Evolutionary conservation across 2,888 invertebrate genomes (phyloP), one percentile per base, ranked within the genome.

Genomic region (Ypsolopha sequella): DNA sequence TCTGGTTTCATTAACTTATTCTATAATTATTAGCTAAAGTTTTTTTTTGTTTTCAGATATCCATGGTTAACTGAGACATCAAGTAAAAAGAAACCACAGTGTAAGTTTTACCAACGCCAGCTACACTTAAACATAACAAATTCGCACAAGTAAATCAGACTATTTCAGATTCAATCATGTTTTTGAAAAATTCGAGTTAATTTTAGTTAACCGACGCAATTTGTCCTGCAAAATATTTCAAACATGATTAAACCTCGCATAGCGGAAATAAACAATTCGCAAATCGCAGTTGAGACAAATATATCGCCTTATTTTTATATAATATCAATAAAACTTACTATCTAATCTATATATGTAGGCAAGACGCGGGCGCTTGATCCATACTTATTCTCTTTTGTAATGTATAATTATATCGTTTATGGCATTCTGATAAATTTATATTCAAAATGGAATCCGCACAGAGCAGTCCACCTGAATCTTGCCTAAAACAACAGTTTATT

Each of bases 251-350:
- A 33, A 49, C 24, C 44, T 50, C 43, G 43, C 43, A 50, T 6
- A 35, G 50, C 43, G 36, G 9, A 14, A 10, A 38, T 33, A 13
- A 39, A 49, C 6, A 38, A 48, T 38, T 50, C 48, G 48, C 43
- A 50, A 43, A 55, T 56, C 55, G 56, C 58, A 51, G 43, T 41
- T 43, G 41, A 41, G 9, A 36, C 33, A 47, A 47, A 84, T 76
- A 80, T 76, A 78, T 74, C 71, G 71, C 74, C 73, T 82, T 84
- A 77, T 56, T 68, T 77, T 79, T 79, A 56, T 65, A 73, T 73
- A 41, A 75, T 73, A 76, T 82, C 74, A 59, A 66, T 66, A 60
- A 74, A 76, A 71, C 74, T 76, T 81, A 79, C 77, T n/a, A 62
- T 59, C 61, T 65, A 66, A 52, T 53, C 51, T 50, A 24, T 34